Conservation (phyloP, 2,888 invertebrate species). For the Ennomos erosarius region DNA sequence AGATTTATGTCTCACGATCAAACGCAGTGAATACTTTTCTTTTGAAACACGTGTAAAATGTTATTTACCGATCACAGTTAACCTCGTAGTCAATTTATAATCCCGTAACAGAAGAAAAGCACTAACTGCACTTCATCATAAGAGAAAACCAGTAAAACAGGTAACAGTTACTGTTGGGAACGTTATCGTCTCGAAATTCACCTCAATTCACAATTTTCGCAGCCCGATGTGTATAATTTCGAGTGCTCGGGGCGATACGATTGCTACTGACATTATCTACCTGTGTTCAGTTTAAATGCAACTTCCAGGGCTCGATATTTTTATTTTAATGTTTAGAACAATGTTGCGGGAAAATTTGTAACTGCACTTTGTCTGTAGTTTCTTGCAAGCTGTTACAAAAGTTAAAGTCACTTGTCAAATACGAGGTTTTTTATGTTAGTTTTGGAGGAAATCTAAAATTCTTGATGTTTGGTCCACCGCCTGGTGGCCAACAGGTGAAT, state of each 20-base stretch:
- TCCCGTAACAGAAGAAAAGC: slow-evolving; percentile 36
- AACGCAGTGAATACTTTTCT: slow-evolving; percentile 6
- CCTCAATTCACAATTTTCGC: slow-evolving; percentile 55
- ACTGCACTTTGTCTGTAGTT: background rate
- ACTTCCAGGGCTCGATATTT: slow-evolving; percentile 53
- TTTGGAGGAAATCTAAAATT: too few species aligned
- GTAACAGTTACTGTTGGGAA: slow-evolving; percentile 42
- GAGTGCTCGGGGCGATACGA: slow-evolving; percentile 56
- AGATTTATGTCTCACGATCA: slow-evolving; percentile 12
- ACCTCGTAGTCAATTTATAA: slow-evolving; percentile 24
- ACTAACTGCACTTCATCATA: slow-evolving; percentile 61
- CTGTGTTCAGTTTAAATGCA: slow-evolving; percentile 64
- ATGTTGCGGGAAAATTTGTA: background rate
- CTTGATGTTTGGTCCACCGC: too few species aligned
- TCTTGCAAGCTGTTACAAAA: too few species aligned
- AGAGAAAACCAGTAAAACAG: slow-evolving; percentile 43
- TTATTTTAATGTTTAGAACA: slow-evolving; percentile 35
- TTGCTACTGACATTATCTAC: slow-evolving; percentile 71
- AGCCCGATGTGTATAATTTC: slow-evolving; percentile 56
- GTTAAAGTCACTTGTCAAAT: too few species aligned
- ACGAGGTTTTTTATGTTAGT: too few species aligned
- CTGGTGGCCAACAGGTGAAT: too few species aligned
- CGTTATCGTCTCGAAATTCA: slow-evolving; percentile 55
- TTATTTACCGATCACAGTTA: too few species aligned
- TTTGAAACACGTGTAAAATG: slow-evolving; percentile 1